These are phyloP conservation scores for Teinopalpus imperialis DNA, from an alignment of 2,888 invertebrate species.

Conservation along the genomic window DNA sequence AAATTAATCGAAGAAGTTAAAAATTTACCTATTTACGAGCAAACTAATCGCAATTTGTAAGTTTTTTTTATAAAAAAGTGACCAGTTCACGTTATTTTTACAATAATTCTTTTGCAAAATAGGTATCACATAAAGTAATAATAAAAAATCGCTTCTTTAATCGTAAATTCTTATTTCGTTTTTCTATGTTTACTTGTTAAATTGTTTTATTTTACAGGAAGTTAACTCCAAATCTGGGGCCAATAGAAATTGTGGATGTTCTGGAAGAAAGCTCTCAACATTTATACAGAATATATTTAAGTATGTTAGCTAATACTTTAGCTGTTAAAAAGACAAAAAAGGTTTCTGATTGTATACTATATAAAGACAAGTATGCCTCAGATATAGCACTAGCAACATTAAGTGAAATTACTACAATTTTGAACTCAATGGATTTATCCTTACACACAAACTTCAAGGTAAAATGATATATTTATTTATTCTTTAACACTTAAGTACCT, in stretches of 20 bases:
- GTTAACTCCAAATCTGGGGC: slow-evolving; percentile 39
- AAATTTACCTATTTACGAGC: slow-evolving; percentile 64
- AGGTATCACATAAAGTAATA: too few species aligned
- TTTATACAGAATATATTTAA: slow-evolving; percentile 64
- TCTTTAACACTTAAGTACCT: too few species aligned
- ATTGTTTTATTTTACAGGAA: slow-evolving; percentile 31
- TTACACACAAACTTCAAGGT: slow-evolving; percentile 66
- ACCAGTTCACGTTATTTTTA: too few species aligned
- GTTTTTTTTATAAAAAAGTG: slow-evolving; percentile 24
- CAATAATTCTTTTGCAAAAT: too few species aligned
- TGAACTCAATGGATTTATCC: slow-evolving; percentile 66
- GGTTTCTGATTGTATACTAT: slow-evolving; percentile 55
- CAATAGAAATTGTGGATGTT: slow-evolving; percentile 59
- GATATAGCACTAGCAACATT: slow-evolving; percentile 61
- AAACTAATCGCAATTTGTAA: slow-evolving; percentile 30
- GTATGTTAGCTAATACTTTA: slow-evolving; percentile 61
- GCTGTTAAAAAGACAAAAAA: slow-evolving; percentile 60
- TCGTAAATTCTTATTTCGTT: too few species aligned
- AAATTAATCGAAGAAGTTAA: slow-evolving; percentile 61
- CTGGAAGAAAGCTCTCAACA: slow-evolving; percentile 69
- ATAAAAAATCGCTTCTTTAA: too few species aligned
- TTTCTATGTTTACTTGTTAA: too few species aligned
- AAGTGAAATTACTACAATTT: slow-evolving; percentile 57
- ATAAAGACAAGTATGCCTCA: slow-evolving; percentile 69
- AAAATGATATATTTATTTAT: too few species aligned